phyloP scores from a whole-genome alignment of 2,797 vertebrate genomes.

The Nyctalus aviator region DNA sequence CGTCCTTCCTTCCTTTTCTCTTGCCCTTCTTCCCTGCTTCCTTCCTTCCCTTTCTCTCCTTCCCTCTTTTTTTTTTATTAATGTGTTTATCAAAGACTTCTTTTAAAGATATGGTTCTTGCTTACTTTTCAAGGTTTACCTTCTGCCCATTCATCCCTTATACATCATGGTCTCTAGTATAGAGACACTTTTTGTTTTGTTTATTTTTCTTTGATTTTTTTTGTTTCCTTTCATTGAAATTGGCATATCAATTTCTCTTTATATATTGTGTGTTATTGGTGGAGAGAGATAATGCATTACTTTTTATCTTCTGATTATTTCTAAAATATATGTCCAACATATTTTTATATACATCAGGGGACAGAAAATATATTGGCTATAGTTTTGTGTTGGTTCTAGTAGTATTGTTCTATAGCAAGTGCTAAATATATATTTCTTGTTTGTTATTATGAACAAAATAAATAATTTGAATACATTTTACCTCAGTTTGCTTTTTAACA shows the following conservation, averaged over 20 bases:
- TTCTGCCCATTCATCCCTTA: background rate
- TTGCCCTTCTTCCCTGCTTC: too few relatives aligned
- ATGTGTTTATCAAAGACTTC: background rate
- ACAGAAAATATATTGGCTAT: background rate
- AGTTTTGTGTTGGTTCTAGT: background rate
- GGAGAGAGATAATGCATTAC: background rate
- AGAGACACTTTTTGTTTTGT: background rate
- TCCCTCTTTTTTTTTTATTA: too few relatives aligned
- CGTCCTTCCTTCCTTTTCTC: too few relatives aligned
- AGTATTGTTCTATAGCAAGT: background rate
- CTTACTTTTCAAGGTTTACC: background rate
- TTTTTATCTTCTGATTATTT: background rate
- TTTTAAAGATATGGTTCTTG: background rate
- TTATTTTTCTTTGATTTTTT: background rate
- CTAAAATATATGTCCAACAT: background rate
- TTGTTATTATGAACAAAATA: background rate
- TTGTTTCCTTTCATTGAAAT: background rate
- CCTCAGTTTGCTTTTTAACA: background rate
- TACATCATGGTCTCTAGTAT: background rate
- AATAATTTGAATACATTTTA: background rate
- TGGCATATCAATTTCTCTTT: background rate
- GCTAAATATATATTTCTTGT: background rate
- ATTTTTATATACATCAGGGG: background rate
- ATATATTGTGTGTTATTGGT: background rate
- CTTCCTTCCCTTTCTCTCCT: too few relatives aligned